These are phyloP conservation scores for Chelmon rostratus DNA, from an alignment of 2,797 vertebrate species.

Conservation along the genomic window DNA sequence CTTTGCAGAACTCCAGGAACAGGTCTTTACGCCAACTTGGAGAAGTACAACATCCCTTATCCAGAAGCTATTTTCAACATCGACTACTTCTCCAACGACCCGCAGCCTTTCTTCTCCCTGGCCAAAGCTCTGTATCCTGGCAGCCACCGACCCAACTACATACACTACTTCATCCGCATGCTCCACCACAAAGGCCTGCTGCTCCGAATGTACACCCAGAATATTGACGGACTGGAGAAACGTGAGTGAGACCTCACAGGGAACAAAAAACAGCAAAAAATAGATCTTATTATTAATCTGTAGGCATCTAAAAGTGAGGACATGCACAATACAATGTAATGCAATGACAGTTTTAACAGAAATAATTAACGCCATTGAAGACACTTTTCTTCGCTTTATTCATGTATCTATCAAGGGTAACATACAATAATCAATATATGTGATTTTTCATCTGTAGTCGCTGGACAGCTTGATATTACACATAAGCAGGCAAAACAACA, in stretches of 20 bases:
- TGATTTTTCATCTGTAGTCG: neutral
- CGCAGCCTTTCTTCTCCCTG: slow-evolving; percentile 87
- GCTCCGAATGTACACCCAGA: slow-evolving; percentile 89
- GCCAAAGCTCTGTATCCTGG: slow-evolving; percentile 87
- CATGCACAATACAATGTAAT: no score
- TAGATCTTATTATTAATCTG: neutral
- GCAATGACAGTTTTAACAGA: no score
- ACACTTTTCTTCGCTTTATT: neutral
- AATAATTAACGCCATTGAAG: neutral
- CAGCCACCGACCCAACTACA: slow-evolving; percentile 81
- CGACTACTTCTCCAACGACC: slow-evolving; percentile 86
- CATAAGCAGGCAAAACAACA: neutral
- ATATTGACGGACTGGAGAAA: slow-evolving; percentile 89
- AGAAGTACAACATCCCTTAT: slow-evolving; percentile 86
- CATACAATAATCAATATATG: neutral
- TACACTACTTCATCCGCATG: slow-evolving; percentile 85
- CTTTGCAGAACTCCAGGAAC: slow-evolving; percentile 85
- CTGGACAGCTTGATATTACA: neutral
- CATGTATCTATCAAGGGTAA: no score
- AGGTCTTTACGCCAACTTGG: slow-evolving; percentile 86
- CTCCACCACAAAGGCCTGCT: slow-evolving; percentile 88
- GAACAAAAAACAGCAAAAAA: neutral
- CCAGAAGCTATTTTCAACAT: slow-evolving; percentile 88
- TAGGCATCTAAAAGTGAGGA: neutral
- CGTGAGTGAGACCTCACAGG: slow-evolving; percentile 66